Evolutionary conservation across 2,113 vertebrate species (phyloP).

Genomic region (Ovis aries): ARS-UI_Ramb_v3.0 NC_056064.1:34000501-34001000

Average conservation of each 20-base stretch:
- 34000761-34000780: background rate
- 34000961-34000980: slow-evolving; percentile 45
- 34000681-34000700: background rate
- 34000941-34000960: slow-evolving; percentile 52
- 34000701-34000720: background rate
- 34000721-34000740: background rate
- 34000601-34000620: background rate
- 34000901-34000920: background rate
- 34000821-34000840: background rate
- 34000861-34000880: background rate
- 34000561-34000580: background rate
- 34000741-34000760: background rate
- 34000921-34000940: slow-evolving; percentile 61
- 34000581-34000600: background rate
- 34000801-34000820: background rate
- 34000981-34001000: background rate
- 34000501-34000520: background rate
- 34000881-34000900: slow-evolving; percentile 3
- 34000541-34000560: background rate
- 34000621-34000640: background rate
- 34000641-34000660: background rate
- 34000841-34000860: background rate
- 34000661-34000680: background rate
- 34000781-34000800: background rate
- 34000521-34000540: background rate